phyloP scores from a whole-genome alignment of 2,888 invertebrate genomes.

The Drosophila imparisetae region DNA sequence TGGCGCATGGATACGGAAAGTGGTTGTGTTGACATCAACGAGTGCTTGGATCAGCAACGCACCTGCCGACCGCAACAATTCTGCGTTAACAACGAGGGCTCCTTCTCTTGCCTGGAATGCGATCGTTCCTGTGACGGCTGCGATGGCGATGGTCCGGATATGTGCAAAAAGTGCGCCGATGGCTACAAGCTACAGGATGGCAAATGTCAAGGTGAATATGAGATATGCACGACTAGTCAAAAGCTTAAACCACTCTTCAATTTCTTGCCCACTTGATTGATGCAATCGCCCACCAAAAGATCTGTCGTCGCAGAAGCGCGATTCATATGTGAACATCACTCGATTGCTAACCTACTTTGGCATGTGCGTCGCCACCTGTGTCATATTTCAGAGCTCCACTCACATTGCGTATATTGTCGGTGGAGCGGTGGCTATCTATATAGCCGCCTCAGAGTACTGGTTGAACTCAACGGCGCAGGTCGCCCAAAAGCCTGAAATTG shows the following conservation, averaged over 20 bases:
- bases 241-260: slow-evolving; percentile 22
- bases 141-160: slow-evolving; percentile 95
- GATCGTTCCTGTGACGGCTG: slow-evolving; percentile 94
- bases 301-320: slow-evolving; percentile 85
- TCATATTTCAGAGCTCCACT: slow-evolving; percentile 92
- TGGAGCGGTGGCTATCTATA: slow-evolving; percentile 91
- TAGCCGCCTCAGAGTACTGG: slow-evolving; percentile 94
- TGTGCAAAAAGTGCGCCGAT: slow-evolving; percentile 92
- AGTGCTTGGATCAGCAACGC: slow-evolving; percentile 88
- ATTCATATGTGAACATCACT: slow-evolving; percentile 87
- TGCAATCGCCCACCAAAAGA: slow-evolving; percentile 77
- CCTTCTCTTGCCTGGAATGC: slow-evolving; percentile 91
- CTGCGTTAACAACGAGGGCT: slow-evolving; percentile 95
- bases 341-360: slow-evolving; percentile 94
- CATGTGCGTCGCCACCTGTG: slow-evolving; percentile 92
- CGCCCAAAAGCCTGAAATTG: slow-evolving; percentile 79
- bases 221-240: neutral
- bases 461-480: slow-evolving; percentile 80
- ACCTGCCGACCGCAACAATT: slow-evolving; percentile 89
- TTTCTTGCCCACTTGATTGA: slow-evolving; percentile 20
- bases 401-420: slow-evolving; percentile 92
- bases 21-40: slow-evolving; percentile 94
- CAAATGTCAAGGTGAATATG: slow-evolving; percentile 89
- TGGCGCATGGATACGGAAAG: slow-evolving; percentile 90
- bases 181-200: slow-evolving; percentile 90